Evolutionary conservation across 2,113 vertebrate species (phyloP).

Genomic region (Hypomesus transpacificus): DNA sequence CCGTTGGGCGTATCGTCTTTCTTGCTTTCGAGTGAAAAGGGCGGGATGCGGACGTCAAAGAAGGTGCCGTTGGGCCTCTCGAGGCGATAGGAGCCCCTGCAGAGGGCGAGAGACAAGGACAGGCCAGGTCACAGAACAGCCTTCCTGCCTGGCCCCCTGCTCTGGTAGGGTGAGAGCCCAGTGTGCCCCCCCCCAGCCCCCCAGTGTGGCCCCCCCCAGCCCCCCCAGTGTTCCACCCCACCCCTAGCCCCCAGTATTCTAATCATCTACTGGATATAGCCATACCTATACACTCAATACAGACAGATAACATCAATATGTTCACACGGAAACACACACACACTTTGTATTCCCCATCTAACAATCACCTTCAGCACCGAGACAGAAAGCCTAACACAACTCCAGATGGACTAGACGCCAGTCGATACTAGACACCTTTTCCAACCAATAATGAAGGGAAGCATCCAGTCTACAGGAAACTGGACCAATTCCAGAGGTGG

Average conservation of each 20-base stretch:
- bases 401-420: too few relatives aligned
- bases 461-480: too few relatives aligned
- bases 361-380: too few relatives aligned
- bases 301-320: too few relatives aligned
- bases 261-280: background rate
- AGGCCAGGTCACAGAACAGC: constrained; percentile 34
- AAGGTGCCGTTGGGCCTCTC: constrained; percentile 86
- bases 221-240: too few relatives aligned
- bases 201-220: background rate
- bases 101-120: constrained; percentile 41
- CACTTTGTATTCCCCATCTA: too few relatives aligned
- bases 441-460: too few relatives aligned
- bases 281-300: background rate
- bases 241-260: too few relatives aligned
- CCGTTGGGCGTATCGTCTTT: constrained; percentile 68
- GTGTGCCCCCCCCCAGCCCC: background rate
- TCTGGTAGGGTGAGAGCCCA: background rate
- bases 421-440: too few relatives aligned
- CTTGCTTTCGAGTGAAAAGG: constrained; percentile 90
- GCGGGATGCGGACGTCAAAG: constrained; percentile 87
- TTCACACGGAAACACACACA: too few relatives aligned
- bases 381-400: too few relatives aligned
- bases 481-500: too few relatives aligned
- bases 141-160: constrained; percentile 8
- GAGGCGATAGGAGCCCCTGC: constrained; percentile 85